Evolutionary conservation across 2,113 vertebrate genomes (phyloP), one percentile per base, ranked within the genome.

Genomic region (Callipepla californica): DNA sequence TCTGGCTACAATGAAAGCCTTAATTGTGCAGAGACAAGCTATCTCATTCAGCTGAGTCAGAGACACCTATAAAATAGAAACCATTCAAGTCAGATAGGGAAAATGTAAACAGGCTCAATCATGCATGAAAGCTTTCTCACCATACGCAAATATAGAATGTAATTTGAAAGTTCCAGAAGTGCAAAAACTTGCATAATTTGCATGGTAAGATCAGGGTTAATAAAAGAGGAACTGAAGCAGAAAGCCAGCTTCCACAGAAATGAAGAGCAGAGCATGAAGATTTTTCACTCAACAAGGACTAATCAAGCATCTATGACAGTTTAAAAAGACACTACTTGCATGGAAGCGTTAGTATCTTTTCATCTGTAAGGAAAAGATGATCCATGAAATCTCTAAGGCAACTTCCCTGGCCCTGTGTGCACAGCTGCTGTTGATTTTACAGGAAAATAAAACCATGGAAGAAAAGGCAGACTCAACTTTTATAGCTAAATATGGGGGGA

Each of bases 171-270:
- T 42, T 86, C 85, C 66, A 67, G 87, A 96, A 96, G 86, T 96
- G 90, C 66, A 94, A 94, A 93, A 97, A 92, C 88, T 44, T 88
- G 40, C 93, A 59, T 92, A 18, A 62, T 96, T 96, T 95, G 74
- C 80, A 79, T 93, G 96, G 96, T 73, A 75, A 96, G 77, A 79
- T 51, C 75, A 93, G 97, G 97, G 95, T 97, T 98, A 97, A 97
- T 78, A 94, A 79, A 95, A 44, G 48, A 92, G 80, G 77, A 91
- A 85, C 48, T 36, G 91, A 89, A 92, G 92, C 90, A 88, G 59
- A 92, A 88, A 89, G 59, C 45, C 48, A 72, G 55, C 63, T 94
- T 94, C 87, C 68, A 75, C 69, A 92, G 90, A 75, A 87, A 51
- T 0, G 6, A 87, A 80, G 85, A 92, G 62, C 62, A 48, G 40